A percentile compares a stretch with the other conserved stretches of the same genome.
These are phyloP conservation scores for Heterohyrax brucei DNA, from an alignment of 2,797 vertebrate genomes.

Conservation along the genomic window DNA sequence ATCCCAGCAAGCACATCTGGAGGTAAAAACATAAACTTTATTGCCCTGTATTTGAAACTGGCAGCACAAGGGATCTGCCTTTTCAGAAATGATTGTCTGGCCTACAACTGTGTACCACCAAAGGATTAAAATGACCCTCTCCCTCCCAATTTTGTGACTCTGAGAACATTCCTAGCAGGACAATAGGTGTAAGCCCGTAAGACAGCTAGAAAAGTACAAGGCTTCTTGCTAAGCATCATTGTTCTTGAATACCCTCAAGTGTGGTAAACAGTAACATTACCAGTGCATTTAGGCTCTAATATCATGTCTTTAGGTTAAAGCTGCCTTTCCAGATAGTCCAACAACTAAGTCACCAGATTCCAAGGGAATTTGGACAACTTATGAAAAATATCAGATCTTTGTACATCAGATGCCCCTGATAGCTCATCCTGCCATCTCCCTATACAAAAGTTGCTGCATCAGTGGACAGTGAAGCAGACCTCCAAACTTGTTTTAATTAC, in stretches of 20 bases:
- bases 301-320: conserved; percentile 70
- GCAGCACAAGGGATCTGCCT: background rate
- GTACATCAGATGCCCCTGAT: conserved; percentile 18
- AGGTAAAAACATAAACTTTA: background rate
- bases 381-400: background rate
- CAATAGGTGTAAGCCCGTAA: background rate
- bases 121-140: conserved; percentile 50
- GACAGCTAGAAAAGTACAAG: background rate
- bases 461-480: conserved; percentile 1
- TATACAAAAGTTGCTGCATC: conserved; percentile 27
- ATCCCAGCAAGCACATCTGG: conserved; percentile 44
- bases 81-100: conserved; percentile 19
- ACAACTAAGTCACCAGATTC: conserved; percentile 63
- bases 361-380: conserved; percentile 46
- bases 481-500: conserved; percentile 27
- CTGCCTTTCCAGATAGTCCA: conserved; percentile 68
- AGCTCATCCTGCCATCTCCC: conserved; percentile 13
- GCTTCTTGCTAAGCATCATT: background rate
- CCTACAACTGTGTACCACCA: background rate
- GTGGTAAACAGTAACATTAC: background rate
- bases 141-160: background rate
- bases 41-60: conserved; percentile 34
- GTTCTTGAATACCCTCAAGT: conserved; percentile 8
- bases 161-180: conserved; percentile 14
- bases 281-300: conserved; percentile 65